Evolutionary conservation across 2,113 vertebrate genomes (phyloP).

Genomic region (Dromaius novaehollandiae): DNA sequence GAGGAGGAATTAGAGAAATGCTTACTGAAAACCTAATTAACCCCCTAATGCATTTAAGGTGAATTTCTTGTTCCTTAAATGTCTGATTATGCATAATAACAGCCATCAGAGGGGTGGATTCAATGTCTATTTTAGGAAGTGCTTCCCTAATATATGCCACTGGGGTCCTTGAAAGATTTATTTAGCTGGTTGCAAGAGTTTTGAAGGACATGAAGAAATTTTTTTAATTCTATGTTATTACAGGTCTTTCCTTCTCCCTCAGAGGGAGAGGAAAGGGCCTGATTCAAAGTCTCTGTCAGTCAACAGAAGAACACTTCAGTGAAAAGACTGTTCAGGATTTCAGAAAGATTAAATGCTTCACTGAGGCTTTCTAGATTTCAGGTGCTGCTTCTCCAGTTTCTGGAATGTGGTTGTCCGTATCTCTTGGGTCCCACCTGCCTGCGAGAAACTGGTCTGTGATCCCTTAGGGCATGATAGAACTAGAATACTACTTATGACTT

Average conservation of each 20-base stretch:
- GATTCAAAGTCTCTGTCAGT: neutral
- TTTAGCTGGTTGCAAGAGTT: constrained; percentile 7
- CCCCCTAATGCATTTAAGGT: constrained; percentile 25
- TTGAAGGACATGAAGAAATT: neutral
- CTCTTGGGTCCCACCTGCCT: neutral
- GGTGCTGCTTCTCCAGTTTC: neutral
- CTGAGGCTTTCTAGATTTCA: neutral
- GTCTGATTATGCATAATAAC: constrained; percentile 35
- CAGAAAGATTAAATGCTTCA: neutral
- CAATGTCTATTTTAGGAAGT: neutral
- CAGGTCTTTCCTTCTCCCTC: neutral
- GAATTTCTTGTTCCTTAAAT: constrained; percentile 36
- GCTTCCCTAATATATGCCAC: neutral
- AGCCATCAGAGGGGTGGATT: neutral
- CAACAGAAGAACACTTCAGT: neutral
- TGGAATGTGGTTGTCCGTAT: neutral
- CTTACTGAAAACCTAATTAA: constrained; percentile 71
- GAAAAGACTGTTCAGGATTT: neutral
- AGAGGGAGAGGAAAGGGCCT: neutral
- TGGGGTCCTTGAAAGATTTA: neutral
- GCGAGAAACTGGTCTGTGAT: neutral
- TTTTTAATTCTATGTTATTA: neutral
- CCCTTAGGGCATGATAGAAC: neutral
- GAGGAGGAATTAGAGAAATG: constrained; percentile 39
- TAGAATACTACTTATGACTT: neutral